Percentiles rank a stretch among this genome's conserved stretches.
Evolutionary conservation across 2,797 vertebrate species (phyloP).

Genomic region (Bryconaethiops microstoma): DNA sequence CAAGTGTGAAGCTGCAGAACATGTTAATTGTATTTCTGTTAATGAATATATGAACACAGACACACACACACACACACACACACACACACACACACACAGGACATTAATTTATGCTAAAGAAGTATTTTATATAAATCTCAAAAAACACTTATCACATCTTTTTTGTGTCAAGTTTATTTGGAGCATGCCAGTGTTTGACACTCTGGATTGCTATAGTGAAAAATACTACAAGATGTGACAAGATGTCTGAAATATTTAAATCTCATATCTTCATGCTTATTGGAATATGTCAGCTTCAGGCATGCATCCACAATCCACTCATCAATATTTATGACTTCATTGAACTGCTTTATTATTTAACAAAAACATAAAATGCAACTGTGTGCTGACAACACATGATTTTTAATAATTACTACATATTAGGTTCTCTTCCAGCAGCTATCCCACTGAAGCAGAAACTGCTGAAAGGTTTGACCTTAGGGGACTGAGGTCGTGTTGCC

Average conservation of each 20-base stretch:
- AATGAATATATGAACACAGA: neutral
- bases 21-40: neutral
- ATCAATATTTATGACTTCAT: neutral
- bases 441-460: neutral
- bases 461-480: conserved; percentile 4
- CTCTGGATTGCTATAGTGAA: neutral
- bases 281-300: neutral
- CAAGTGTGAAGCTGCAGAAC: no score
- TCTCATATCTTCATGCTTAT: conserved; percentile 2
- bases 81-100: no score
- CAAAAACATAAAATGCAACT: neutral
- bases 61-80: no score
- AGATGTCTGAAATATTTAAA: conserved; percentile 11
- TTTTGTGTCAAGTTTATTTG: neutral
- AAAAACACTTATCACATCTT: neutral
- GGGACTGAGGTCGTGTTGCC: neutral
- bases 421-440: neutral
- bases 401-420: neutral
- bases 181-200: neutral
- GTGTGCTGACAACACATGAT: neutral
- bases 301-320: neutral
- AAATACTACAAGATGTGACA: conserved; percentile 6
- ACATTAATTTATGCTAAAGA: neutral
- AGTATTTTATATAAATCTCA: neutral
- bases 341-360: neutral